phyloP scores from a whole-genome alignment of 2,113 vertebrate genomes.

The Corythoichthys intestinalis region DNA sequence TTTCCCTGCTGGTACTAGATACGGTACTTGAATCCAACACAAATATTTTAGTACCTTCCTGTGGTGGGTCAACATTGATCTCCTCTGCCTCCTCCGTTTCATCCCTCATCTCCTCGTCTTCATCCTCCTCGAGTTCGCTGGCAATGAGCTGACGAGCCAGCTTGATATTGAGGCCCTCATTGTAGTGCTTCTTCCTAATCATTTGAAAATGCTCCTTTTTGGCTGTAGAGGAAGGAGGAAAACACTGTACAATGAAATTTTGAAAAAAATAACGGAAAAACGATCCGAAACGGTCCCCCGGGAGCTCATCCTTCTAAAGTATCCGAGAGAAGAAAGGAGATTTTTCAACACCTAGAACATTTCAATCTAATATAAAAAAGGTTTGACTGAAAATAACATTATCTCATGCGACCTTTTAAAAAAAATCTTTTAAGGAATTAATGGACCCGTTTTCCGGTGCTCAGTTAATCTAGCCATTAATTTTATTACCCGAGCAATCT shows the following conservation, averaged over 20 bases:
- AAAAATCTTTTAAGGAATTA: no score
- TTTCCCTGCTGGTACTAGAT: no score
- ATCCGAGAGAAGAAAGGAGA: neutral
- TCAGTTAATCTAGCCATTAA: no score
- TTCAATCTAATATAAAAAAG: no score
- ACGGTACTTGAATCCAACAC: neutral
- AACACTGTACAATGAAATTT: neutral
- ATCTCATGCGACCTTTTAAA: no score
- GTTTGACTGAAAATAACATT: no score
- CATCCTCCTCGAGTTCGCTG: constrained; percentile 78
- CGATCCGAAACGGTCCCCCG: neutral
- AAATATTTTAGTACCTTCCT: constrained; percentile 60
- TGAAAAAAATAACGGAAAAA: neutral
- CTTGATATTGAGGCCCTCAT: constrained; percentile 95
- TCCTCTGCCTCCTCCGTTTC: constrained; percentile 78
- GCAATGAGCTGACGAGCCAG: constrained; percentile 92
- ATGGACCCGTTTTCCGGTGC: no score
- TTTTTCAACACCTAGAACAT: no score
- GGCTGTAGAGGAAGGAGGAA: constrained; percentile 49
- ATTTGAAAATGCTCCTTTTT: constrained; percentile 94
- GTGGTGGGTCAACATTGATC: constrained; percentile 75
- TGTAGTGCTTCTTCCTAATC: constrained; percentile 98
- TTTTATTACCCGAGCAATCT: no score
- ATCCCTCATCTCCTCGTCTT: constrained; percentile 84
- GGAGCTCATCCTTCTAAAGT: neutral